Percentiles rank a stretch among this genome's conserved stretches.
phyloP scores from a whole-genome alignment of 2,888 invertebrate species.

The Phalera bucephala region DNA sequence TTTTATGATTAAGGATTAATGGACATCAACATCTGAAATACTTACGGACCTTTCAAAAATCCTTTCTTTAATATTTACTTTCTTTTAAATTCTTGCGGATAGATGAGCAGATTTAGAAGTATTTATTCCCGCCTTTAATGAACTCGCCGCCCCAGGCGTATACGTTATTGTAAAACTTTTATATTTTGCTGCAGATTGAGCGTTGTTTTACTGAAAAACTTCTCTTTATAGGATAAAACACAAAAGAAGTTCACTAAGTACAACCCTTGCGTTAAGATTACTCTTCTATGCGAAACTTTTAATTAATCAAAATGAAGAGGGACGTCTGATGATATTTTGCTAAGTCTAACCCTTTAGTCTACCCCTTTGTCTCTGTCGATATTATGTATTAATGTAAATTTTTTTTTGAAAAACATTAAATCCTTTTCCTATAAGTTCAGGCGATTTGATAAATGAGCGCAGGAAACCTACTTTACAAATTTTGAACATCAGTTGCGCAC shows the following conservation, averaged over 20 bases:
- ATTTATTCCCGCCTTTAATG: conserved; percentile 65
- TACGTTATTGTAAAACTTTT: conserved; percentile 80
- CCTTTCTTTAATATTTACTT: conserved; percentile 37
- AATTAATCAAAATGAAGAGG: conserved; percentile 76
- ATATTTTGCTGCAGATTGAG: conserved; percentile 77
- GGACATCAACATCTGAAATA: no score
- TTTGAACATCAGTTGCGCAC: no score
- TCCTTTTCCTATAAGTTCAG: no score
- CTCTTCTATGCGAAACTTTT: conserved; percentile 73
- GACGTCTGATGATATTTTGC: conserved; percentile 36
- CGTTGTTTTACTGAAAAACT: conserved; percentile 79
- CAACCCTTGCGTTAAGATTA: conserved; percentile 74
- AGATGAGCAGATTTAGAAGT: conserved; percentile 58
- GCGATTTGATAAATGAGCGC: no score
- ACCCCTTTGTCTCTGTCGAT: no score
- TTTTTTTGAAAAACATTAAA: no score
- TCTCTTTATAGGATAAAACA: conserved; percentile 73
- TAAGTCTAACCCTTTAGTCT: no score
- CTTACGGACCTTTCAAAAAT: no score
- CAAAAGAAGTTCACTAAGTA: conserved; percentile 73
- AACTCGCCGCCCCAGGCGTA: conserved; percentile 70
- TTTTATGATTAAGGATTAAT: no score
- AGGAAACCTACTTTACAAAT: no score
- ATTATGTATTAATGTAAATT: no score
- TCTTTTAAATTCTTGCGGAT: conserved; percentile 47